Evolutionary conservation across 64 coral and sea anemone genomes (phyloP).

Genomic region (Pocillopora damicornis): DNA sequence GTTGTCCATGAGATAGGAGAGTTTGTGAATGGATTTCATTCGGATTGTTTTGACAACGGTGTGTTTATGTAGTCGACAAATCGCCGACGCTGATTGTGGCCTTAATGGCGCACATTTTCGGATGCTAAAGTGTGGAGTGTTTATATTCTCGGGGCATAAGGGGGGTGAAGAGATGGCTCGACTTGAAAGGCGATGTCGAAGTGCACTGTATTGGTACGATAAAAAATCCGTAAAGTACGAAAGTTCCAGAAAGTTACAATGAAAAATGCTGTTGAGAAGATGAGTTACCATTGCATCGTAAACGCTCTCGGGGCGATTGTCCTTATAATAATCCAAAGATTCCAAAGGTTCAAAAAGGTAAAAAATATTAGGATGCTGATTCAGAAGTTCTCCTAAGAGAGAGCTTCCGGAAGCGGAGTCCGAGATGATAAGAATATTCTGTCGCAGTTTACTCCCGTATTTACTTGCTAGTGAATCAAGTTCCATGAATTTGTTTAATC

Average conservation of each 20-base stretch:
- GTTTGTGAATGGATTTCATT: conserved; percentile 66
- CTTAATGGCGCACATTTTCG: conserved; percentile 76
- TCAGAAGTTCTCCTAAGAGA: conserved; percentile 88
- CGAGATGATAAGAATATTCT: conserved; percentile 86
- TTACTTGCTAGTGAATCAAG: conserved; percentile 76
- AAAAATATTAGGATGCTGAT: conserved; percentile 87
- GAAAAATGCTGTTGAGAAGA: conserved; percentile 80
- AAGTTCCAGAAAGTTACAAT: conserved; percentile 78
- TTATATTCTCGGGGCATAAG: conserved; percentile 57
- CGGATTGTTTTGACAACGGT: conserved; percentile 85
- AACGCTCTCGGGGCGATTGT: conserved; percentile 81
- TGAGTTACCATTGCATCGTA: conserved; percentile 85
- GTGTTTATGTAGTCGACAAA: conserved; percentile 78
- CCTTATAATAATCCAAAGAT: conserved; percentile 72
- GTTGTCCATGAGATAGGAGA: conserved; percentile 69
- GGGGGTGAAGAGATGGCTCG: conserved; percentile 77
- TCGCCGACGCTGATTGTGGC: conserved; percentile 61
- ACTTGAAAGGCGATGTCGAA: conserved; percentile 77
- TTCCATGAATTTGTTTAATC: conserved; percentile 70
- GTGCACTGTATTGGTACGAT: conserved; percentile 81
- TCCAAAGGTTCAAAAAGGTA: conserved; percentile 85
- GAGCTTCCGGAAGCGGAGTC: conserved; percentile 70
- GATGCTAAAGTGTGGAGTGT: conserved; percentile 63
- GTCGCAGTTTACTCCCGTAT: conserved; percentile 84
- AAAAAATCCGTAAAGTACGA: conserved; percentile 83